A percentile compares a stretch with the other conserved stretches of the same genome.
phyloP scores from a whole-genome alignment of 2,888 invertebrate species.

The Mystacides longicornis region DNA sequence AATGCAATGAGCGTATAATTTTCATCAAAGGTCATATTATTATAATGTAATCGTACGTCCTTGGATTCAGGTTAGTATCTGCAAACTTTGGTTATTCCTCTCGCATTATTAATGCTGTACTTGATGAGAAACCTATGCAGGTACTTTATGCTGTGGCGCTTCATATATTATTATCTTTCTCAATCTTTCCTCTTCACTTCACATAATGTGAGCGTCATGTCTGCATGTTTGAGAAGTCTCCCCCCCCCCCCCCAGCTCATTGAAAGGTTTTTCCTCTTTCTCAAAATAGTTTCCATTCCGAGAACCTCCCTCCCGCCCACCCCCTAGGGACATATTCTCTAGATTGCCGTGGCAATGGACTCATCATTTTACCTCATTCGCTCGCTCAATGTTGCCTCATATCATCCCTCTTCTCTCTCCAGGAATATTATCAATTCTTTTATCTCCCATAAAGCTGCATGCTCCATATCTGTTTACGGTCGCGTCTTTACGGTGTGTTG shows the following conservation, averaged over 20 bases:
- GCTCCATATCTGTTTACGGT: too few relatives aligned
- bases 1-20: too few relatives aligned
- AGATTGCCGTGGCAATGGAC: slow-evolving; percentile 14
- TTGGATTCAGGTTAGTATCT: too few relatives aligned
- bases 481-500: too few relatives aligned
- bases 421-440: not conserved
- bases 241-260: not conserved
- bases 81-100: too few relatives aligned
- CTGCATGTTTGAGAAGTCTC: not conserved
- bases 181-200: not conserved
- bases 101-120: too few relatives aligned
- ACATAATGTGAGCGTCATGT: not conserved
- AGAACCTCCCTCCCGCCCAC: slow-evolving; percentile 2
- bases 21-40: too few relatives aligned
- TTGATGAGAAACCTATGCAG: too few relatives aligned
- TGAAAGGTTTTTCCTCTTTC: not conserved
- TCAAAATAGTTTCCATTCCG: slow-evolving; percentile 7
- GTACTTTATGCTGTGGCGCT: too few relatives aligned
- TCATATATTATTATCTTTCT: too few relatives aligned
- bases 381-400: slow-evolving; percentile 7
- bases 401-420: not conserved
- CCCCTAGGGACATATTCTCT: slow-evolving; percentile 16
- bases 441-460: not conserved
- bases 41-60: too few relatives aligned
- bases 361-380: slow-evolving; percentile 16